Conservation (phyloP, 2,888 invertebrate species). For the Erynnis tages region DNA sequence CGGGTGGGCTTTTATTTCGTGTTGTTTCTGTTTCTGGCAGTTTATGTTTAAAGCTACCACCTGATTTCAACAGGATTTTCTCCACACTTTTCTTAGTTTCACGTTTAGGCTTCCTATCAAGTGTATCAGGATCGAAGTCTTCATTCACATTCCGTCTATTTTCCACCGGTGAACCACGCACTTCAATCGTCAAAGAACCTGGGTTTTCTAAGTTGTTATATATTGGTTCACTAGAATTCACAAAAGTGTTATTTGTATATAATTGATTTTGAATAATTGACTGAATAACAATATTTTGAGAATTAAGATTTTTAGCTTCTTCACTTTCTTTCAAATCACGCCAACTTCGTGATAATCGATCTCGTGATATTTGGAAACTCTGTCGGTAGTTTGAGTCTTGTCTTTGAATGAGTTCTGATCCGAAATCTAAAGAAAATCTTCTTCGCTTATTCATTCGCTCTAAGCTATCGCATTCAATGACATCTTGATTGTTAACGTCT, state of each 20-base stretch:
- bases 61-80: slow-evolving; percentile 83
- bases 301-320: slow-evolving; percentile 43
- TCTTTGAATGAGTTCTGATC: slow-evolving; percentile 68
- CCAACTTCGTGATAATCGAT: slow-evolving; percentile 67
- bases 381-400: slow-evolving; percentile 45
- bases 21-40: slow-evolving; percentile 53
- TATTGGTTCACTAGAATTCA: slow-evolving; percentile 79
- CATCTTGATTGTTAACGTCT: slow-evolving; percentile 45
- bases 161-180: slow-evolving; percentile 87
- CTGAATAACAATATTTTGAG: slow-evolving; percentile 52
- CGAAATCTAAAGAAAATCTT: slow-evolving; percentile 67
- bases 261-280: slow-evolving; percentile 62
- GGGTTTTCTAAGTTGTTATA: slow-evolving; percentile 83
- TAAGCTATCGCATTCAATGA: slow-evolving; percentile 64
- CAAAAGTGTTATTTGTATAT: slow-evolving; percentile 85
- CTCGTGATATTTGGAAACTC: slow-evolving; percentile 49
- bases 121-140: slow-evolving; percentile 91
- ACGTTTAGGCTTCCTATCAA: slow-evolving; percentile 86
- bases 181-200: slow-evolving; percentile 91
- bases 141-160: slow-evolving; percentile 85
- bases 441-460: slow-evolving; percentile 59
- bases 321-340: slow-evolving; percentile 55
- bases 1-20: slow-evolving; percentile 48
- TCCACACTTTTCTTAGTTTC: slow-evolving; percentile 68
- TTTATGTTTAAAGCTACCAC: slow-evolving; percentile 86